Evolutionary conservation across 2,797 vertebrate genomes (phyloP), one percentile per base, ranked within the genome.

Genomic region (Crypturellus tataupa): DNA sequence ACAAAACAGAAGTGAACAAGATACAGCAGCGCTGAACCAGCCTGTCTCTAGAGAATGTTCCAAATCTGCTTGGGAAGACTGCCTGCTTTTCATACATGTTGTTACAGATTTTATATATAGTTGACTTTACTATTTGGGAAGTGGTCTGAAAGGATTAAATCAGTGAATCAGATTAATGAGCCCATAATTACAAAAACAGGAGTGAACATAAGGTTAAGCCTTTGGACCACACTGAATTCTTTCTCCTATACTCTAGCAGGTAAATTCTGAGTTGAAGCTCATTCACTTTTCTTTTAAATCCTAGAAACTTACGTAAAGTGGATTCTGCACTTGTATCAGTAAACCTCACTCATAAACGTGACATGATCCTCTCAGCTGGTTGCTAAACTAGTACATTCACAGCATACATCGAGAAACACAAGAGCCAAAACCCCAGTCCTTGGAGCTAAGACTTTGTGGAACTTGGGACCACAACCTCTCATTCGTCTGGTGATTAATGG

Each of bases 391-490:
- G 9, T 29, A 51, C 7, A n/a, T 10, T 27, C 1, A 4, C 8
- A 3, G 33, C 6, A 7, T 8, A 2, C 24, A 65, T 8, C 27
- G 80, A 53, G 40, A 76, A 85, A 80, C 19, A 49, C n/a, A 64
- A 46, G 7, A 68, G 67, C 11, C 27, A 68, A 71, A 85, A 37
- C 1, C 3, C 7, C 24, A 65, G 5, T 29, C 68, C 47, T 15
- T 40, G 24, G 9, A 12, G 0, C 6, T 0, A 0, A 55, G 39
- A 27, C 3, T n/a, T 70, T 79, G 39, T 15, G 49, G 47, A 49
- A 8, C 8, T 51, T 40, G 72, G 39, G 0, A 0, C 11, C 23
- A 44, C 39, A 64, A 64, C 27, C 1, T 3, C 1, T 1, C 9
- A 2, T 10, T 46, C 2, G 5, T 25, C 35, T n/a, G 78, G 17